Conservation (phyloP, 1,140 invertebrate species). For the Stenopsyche tienmushanensis region DNA sequence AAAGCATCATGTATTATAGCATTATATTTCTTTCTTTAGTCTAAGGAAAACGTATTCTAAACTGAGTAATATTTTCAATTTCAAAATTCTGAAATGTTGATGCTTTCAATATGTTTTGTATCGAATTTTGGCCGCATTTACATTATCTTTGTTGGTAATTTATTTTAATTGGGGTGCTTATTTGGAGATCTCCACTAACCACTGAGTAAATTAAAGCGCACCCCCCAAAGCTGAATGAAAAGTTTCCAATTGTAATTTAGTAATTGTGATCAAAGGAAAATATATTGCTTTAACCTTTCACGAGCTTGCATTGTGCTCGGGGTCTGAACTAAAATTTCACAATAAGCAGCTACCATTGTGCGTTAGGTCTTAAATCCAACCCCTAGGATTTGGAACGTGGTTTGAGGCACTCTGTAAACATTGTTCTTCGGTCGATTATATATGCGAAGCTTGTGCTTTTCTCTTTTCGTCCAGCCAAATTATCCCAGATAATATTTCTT, state of each 20-base stretch:
- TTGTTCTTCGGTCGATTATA: not conserved
- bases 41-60: too few species aligned
- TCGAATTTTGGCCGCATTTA: too few species aligned
- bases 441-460: not conserved
- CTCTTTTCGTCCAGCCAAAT: too few species aligned
- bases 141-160: too few species aligned
- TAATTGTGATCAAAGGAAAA: constrained; percentile 1
- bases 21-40: too few species aligned
- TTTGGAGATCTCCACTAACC: too few species aligned
- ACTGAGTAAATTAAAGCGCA: not conserved
- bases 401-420: not conserved
- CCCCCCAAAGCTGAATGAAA: constrained; percentile 1
- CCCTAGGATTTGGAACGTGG: not conserved
- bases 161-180: too few species aligned
- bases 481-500: too few species aligned
- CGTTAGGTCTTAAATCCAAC: not conserved
- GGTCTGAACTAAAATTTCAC: not conserved
- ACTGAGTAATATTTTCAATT: too few species aligned
- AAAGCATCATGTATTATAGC: too few species aligned
- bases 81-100: too few species aligned
- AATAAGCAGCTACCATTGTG: not conserved
- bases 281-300: constrained; percentile 1
- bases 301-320: not conserved
- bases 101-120: too few species aligned
- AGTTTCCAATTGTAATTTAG: not conserved